phyloP scores from a whole-genome alignment of 2,113 vertebrate species.

The Pollachius pollachius region DNA sequence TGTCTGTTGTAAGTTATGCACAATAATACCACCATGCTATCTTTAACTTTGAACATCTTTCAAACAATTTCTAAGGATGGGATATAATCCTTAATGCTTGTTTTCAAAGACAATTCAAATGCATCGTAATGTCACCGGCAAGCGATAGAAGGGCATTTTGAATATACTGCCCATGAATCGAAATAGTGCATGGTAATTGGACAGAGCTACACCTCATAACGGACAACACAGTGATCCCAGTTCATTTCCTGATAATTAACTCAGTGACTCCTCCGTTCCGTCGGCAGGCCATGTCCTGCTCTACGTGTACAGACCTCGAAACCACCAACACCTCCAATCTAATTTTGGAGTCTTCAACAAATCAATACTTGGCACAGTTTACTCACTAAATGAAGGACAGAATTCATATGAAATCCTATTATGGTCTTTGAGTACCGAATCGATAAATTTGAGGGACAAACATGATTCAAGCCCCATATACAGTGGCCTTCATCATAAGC shows the following conservation, averaged over 20 bases:
- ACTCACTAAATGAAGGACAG: constrained; percentile 54
- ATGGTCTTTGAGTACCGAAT: constrained; percentile 45
- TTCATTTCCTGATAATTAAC: no score
- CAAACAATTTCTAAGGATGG: no score
- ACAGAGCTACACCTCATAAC: no score
- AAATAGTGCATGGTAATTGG: neutral
- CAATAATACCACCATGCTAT: no score
- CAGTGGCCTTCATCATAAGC: constrained; percentile 8
- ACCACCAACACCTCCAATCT: constrained; percentile 60
- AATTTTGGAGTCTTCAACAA: constrained; percentile 60
- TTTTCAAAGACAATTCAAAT: no score
- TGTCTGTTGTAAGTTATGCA: no score
- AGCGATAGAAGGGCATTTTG: neutral
- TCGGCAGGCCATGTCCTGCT: constrained; percentile 8
- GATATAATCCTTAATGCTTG: no score
- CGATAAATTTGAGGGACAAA: constrained; percentile 53
- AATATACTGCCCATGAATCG: neutral
- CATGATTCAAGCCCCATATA: constrained; percentile 24
- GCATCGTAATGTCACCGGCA: no score
- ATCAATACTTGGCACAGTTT: constrained; percentile 66
- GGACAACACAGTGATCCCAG: no score
- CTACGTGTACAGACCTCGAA: constrained; percentile 27
- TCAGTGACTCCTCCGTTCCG: neutral
- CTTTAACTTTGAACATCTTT: no score
- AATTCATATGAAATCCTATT: constrained; percentile 66